phyloP scores from a whole-genome alignment of 2,113 vertebrate species.

The Boleophthalmus pectinirostris region DNA sequence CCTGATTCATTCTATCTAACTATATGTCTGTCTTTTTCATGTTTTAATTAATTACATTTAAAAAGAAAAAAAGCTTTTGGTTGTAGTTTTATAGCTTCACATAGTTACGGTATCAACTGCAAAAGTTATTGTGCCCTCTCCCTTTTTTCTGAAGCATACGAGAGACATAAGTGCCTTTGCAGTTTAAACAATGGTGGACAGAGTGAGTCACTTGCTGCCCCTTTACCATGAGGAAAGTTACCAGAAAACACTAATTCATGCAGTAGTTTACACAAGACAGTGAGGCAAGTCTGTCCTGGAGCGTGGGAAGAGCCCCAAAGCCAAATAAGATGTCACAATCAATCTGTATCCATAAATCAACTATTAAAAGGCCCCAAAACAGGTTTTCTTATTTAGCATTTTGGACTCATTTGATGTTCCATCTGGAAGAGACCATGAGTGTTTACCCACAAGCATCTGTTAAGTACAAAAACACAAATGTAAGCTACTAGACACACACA shows the following conservation, averaged over 20 bases:
- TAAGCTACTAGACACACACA: slow-evolving; percentile 38
- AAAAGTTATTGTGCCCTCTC: neutral
- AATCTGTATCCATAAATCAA: slow-evolving; percentile 48
- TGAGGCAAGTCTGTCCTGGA: slow-evolving; percentile 28
- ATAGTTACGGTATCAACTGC: neutral
- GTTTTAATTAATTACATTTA: too few relatives aligned
- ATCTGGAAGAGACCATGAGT: slow-evolving; percentile 47
- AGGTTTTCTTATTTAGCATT: slow-evolving; percentile 24
- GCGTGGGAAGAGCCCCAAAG: slow-evolving; percentile 46
- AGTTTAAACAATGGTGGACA: slow-evolving; percentile 2
- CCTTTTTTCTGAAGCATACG: neutral
- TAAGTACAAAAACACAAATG: slow-evolving; percentile 43
- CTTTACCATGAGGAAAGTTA: slow-evolving; percentile 5
- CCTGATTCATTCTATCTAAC: too few relatives aligned
- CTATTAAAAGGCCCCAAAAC: slow-evolving; percentile 52
- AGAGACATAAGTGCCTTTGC: neutral
- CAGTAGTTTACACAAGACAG: slow-evolving; percentile 15
- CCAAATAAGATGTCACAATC: slow-evolving; percentile 35
- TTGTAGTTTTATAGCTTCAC: neutral
- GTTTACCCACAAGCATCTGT: slow-evolving; percentile 71
- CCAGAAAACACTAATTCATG: slow-evolving; percentile 11
- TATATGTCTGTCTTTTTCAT: too few relatives aligned
- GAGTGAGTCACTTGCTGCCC: neutral
- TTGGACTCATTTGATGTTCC: slow-evolving; percentile 54
- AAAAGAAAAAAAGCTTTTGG: too few relatives aligned